Base-by-base conservation (phyloP, 2,888 invertebrate genomes). In the Ypsolopha sequella region DNA sequence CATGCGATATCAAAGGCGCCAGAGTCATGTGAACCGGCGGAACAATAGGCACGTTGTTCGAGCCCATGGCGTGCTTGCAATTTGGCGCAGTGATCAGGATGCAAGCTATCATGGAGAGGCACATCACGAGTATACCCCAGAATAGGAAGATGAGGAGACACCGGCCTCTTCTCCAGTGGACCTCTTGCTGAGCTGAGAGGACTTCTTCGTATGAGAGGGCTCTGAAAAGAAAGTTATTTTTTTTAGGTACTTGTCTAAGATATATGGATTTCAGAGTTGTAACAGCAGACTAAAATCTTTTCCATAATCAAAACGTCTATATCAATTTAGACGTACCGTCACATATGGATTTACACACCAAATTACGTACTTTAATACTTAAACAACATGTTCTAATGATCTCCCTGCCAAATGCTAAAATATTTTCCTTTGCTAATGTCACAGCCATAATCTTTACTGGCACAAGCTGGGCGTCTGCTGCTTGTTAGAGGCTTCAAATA, bases 161-260 rank as follows among this genome's bases (percentile, higher is more conserved):
- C 0, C 88, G 77, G 1, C 82, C 60, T 0, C 80, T 73, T 1
- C 81, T 75, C 90, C 90, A 90, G 60, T 80, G 76, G 0, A 76
- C 69, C 56, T 88, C 80, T 52, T 79, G 65, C 0, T 70, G 68
- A 10, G 71, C 74, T n/a, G 71, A 67, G 33, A 79, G 55, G 0
- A 90, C 76, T 62, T 90, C 89, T 53, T 88, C 88, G 36, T 74
- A 60, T 7, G 79, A 79, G n/a, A 90, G 63, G 2, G 75, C 65
- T 53, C 81, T 80, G 75, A 6, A 70, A 73, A 50, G 44, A 13
- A 34, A n/a, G n/a, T n/a, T 7, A 50, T 53, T 11, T 24, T 36
- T 34, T 7, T 10, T 38, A 24, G 7, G 35, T 43, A 46, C 2
- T 7, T 24, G 2, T 24, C 4, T 24, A 24, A 24, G 24, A 2